Evolutionary conservation across 35 echinoderm and acorn worm species (phyloP), one percentile per base, ranked within the genome.

Genomic region (Apostichopus californicus): DNA sequence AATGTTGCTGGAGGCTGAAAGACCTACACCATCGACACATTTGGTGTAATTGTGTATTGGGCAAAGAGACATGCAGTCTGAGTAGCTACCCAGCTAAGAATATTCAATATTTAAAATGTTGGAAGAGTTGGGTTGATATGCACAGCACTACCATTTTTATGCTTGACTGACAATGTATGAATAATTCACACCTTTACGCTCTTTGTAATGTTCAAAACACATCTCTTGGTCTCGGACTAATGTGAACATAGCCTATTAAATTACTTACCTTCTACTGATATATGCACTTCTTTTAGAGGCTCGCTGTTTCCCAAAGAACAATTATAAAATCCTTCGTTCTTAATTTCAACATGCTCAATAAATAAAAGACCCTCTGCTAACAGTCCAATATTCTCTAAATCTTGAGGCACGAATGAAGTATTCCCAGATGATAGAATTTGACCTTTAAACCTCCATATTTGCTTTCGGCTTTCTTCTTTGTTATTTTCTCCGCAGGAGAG

Each of bases 221-320:
- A 46, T 46, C 34, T 46, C 34, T 46, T 46, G 3, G 1, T 46
- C 34, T 46, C 34, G 34, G 34, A 46, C 34, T 46, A 46, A 46
- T 46, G 34, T 46, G 34, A 46, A 46, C 34, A 46, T 46, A 46
- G 34, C 34, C 34, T 46, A 46, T 46, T 46, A 46, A 46, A 46
- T 46, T 46, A 68, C 64, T 68, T 83, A 83, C 80, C 52, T 83
- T 83, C 80, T 55, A 83, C 80, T 3, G 46, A 55, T 10, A 83
- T 53, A 17, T 17, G 8, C 9, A 17, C 12, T 83, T 34, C 9
- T 6, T 55, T 15, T n/a, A 53, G 9, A 55, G 46, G 5, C 55
- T 18, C 17, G 34, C 14, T 18, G 18, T 55, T 55, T 3, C 52
- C 80, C 0, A 83, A 83, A 55, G 7, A 18, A 55, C 80, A 83